phyloP scores from a whole-genome alignment of 2,888 invertebrate genomes.

The Caenorhabditis sp. region DNA sequence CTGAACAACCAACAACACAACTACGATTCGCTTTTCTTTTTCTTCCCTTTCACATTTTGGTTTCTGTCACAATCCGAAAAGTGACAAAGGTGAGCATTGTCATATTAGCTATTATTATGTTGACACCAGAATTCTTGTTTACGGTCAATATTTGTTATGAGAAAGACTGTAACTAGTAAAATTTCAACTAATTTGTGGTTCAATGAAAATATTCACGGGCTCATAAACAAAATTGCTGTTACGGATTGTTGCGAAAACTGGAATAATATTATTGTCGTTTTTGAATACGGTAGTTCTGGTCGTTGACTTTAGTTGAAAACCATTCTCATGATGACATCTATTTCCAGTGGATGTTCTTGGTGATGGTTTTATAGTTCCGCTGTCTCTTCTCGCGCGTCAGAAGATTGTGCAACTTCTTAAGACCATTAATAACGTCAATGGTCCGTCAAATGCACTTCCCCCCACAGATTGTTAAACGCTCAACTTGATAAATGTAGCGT shows the following conservation, averaged over 20 bases:
- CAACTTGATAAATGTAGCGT: slow-evolving; percentile 51
- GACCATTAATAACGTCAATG: slow-evolving; percentile 32
- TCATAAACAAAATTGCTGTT: slow-evolving; percentile 21
- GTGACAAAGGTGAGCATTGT: background rate
- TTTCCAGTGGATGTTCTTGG: too few relatives aligned
- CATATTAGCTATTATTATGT: background rate
- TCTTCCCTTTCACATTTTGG: slow-evolving; percentile 23
- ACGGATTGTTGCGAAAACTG: background rate
- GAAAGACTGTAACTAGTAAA: slow-evolving; percentile 7
- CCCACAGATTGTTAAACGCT: slow-evolving; percentile 8
- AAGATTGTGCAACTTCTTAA: background rate
- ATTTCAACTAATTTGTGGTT: slow-evolving; percentile 33
- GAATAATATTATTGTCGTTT: background rate
- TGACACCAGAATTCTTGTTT: slow-evolving; percentile 7
- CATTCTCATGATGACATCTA: too few relatives aligned
- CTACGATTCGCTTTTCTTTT: slow-evolving; percentile 59
- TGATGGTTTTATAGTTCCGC: too few relatives aligned
- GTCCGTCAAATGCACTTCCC: slow-evolving; percentile 6
- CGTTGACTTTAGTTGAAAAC: too few relatives aligned
- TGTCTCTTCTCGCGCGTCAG: background rate
- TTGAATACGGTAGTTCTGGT: background rate
- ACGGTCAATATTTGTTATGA: background rate
- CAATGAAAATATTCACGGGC: background rate
- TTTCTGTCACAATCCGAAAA: background rate
- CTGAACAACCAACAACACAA: slow-evolving; percentile 66